phyloP scores from a whole-genome alignment of 2,888 invertebrate species.

The Mesorhabditis belari region DNA sequence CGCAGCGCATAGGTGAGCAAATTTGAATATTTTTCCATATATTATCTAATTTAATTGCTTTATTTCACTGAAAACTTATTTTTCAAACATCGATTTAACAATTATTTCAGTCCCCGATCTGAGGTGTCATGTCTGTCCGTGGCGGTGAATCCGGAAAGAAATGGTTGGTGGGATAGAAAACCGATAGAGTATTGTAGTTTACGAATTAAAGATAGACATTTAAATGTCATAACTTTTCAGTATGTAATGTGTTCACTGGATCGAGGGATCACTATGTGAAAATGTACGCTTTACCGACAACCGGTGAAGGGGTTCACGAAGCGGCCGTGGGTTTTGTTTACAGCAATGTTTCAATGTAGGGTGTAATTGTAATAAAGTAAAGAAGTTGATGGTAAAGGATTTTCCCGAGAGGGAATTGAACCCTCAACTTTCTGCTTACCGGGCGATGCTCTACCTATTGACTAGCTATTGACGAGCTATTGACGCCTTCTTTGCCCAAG shows the following conservation, averaged over 20 bases:
- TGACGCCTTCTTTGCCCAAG: no score
- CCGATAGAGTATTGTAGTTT: no score
- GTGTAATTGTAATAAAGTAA: no score
- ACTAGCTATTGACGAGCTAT: no score
- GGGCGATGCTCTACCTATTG: no score
- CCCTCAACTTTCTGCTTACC: no score
- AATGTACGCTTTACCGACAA: conserved; percentile 53
- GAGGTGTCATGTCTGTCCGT: conserved; percentile 52
- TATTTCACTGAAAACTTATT: background rate
- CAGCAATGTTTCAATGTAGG: background rate
- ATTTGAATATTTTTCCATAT: background rate
- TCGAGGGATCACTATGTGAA: conserved; percentile 80
- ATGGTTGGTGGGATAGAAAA: conserved; percentile 3
- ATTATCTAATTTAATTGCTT: background rate
- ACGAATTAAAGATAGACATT: background rate
- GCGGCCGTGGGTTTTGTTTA: background rate
- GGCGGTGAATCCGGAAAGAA: conserved; percentile 65
- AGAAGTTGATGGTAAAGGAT: no score
- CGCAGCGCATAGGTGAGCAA: conserved; percentile 23
- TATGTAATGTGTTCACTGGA: conserved; percentile 66
- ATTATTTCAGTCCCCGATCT: conserved; percentile 6
- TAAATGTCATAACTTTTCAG: background rate
- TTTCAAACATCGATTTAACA: background rate
- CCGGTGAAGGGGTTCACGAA: background rate
- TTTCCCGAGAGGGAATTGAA: no score